phyloP scores from a whole-genome alignment of 2,888 invertebrate genomes.

The Cosmia pyralina region DNA sequence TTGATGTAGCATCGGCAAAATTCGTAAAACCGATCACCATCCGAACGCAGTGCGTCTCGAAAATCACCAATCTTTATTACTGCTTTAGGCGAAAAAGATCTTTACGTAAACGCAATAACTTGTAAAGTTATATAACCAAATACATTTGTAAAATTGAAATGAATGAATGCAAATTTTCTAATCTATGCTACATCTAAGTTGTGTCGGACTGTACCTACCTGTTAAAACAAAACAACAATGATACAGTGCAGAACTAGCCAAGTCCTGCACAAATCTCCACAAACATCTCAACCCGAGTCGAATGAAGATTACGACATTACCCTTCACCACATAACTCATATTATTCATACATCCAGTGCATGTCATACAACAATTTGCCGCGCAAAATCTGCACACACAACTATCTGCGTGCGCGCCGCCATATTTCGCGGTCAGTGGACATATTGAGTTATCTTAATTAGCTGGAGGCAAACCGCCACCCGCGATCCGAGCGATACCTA shows the following conservation, averaged over 20 bases:
- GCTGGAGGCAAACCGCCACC: constrained; percentile 73
- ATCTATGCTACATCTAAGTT: no score
- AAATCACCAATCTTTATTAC: no score
- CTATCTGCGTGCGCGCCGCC: constrained; percentile 76
- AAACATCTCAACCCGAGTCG: constrained; percentile 41
- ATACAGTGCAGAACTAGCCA: neutral
- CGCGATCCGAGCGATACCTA: constrained; percentile 67
- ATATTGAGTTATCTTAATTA: constrained; percentile 80
- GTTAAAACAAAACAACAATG: constrained; percentile 17
- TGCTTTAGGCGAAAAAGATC: no score
- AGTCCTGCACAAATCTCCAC: constrained; percentile 33
- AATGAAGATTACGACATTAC: constrained; percentile 58
- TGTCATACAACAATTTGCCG: constrained; percentile 73
- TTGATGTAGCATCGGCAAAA: no score
- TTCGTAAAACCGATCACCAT: no score
- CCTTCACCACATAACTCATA: constrained; percentile 38
- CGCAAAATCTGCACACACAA: constrained; percentile 65
- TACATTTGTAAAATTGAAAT: no score
- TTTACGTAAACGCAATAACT: no score
- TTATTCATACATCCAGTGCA: constrained; percentile 55
- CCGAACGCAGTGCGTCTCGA: no score
- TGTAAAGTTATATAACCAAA: no score
- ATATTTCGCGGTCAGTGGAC: constrained; percentile 73
- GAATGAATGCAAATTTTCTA: no score
- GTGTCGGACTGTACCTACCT: no score